Evolutionary conservation across 2,113 vertebrate species (phyloP).

Genomic region (Antechinus stuartii): DNA sequence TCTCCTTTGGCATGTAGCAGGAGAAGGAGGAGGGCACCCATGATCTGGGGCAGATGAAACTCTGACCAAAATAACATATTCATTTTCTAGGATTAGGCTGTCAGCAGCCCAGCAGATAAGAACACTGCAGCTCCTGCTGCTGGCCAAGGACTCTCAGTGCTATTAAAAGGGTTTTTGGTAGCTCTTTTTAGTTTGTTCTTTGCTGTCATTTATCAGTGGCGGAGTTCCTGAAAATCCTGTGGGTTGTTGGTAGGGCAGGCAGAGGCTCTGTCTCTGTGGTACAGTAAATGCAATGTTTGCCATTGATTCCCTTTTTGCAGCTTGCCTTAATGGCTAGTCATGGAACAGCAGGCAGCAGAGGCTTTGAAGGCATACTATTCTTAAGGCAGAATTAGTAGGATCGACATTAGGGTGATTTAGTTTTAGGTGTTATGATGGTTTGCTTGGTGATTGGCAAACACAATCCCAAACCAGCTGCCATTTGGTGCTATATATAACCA

Average conservation of each 20-base stretch:
- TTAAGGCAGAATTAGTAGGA: slow-evolving; percentile 12
- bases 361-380: slow-evolving; percentile 27
- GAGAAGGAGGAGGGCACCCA: slow-evolving; percentile 30
- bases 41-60: slow-evolving; percentile 31
- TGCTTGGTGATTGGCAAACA: slow-evolving; percentile 21
- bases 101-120: slow-evolving; percentile 44
- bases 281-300: not conserved
- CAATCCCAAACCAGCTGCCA: slow-evolving; percentile 13
- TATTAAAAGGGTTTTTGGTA: not conserved
- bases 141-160: not conserved
- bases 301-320: slow-evolving; percentile 49
- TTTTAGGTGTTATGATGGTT: not conserved
- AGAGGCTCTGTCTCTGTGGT: slow-evolving; percentile 1
- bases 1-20: not conserved
- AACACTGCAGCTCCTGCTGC: not conserved
- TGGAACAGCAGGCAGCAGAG: not conserved
- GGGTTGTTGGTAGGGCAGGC: slow-evolving; percentile 1
- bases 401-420: slow-evolving; percentile 34
- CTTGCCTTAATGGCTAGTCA: not conserved
- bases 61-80: slow-evolving; percentile 56
- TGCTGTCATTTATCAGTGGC: not conserved
- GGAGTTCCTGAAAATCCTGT: not conserved
- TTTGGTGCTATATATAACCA: not conserved
- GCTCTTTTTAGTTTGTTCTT: slow-evolving; percentile 3
- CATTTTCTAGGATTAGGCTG: slow-evolving; percentile 8